Percentiles rank a stretch among this genome's conserved stretches.
Conservation (phyloP, 2,113 vertebrate genomes). For the Chelonoidis abingdonii region DNA sequence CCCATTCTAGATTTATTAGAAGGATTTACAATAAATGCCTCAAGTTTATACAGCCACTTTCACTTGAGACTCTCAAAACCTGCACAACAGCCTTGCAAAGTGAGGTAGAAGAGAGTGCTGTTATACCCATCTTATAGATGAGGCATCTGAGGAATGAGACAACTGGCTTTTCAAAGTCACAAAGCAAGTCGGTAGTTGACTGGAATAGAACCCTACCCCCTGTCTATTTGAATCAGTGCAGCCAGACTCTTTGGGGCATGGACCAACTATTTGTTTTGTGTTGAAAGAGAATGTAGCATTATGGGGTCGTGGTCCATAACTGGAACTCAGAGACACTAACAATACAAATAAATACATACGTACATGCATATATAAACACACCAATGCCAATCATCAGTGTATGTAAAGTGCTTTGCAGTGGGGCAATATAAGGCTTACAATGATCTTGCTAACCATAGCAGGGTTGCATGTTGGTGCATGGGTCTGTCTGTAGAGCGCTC, state of each 20-base stretch:
- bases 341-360: neutral
- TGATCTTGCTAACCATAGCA: neutral
- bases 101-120: neutral
- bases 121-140: neutral
- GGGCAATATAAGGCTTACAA: neutral
- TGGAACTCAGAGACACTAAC: neutral
- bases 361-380: neutral
- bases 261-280: neutral
- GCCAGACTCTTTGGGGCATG: neutral
- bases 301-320: neutral
- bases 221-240: neutral
- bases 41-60: neutral
- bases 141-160: neutral
- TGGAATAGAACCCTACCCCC: neutral
- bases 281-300: neutral
- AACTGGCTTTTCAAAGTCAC: too few relatives aligned
- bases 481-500: neutral
- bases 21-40: neutral
- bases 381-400: neutral
- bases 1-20: neutral
- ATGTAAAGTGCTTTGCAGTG: neutral
- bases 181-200: neutral
- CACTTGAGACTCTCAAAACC: neutral
- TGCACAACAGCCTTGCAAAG: neutral
- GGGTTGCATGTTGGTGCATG: neutral